Evolutionary conservation across 2,797 vertebrate genomes (phyloP).

Genomic region (Enoplosus armatus): DNA sequence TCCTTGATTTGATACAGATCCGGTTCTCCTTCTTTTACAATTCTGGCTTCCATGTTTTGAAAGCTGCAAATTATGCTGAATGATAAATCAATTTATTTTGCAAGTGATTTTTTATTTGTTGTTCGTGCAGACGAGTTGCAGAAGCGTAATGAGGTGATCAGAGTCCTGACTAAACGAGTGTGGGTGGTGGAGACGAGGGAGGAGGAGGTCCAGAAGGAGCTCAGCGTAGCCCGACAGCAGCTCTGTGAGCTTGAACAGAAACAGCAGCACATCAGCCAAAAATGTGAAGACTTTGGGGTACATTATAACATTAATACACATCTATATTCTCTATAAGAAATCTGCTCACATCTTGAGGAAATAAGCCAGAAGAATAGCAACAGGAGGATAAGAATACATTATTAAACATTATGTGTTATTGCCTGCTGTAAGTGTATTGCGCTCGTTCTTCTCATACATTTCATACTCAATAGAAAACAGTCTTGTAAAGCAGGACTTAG

Average conservation of each 20-base stretch:
- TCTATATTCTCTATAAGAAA: not conserved
- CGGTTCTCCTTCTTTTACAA: not conserved
- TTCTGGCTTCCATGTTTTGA: not conserved
- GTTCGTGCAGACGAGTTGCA: conserved; percentile 87
- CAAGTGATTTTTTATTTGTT: not conserved
- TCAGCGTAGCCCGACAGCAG: conserved; percentile 82
- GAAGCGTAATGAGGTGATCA: conserved; percentile 89
- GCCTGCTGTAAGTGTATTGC: not conserved
- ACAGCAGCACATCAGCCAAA: conserved; percentile 77
- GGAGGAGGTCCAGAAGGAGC: conserved; percentile 75
- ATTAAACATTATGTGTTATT: not conserved
- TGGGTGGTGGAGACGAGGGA: conserved; percentile 85
- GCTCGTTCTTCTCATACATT: not conserved
- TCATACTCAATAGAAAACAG: not conserved
- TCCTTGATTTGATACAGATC: not conserved
- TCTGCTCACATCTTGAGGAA: too few relatives aligned
- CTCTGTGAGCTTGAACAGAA: conserved; percentile 84
- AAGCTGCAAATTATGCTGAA: not conserved
- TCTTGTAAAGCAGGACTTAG: not conserved
- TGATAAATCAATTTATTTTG: not conserved
- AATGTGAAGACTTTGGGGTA: conserved; percentile 89
- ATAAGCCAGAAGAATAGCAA: too few relatives aligned
- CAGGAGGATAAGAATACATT: not conserved
- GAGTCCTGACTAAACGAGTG: conserved; percentile 84
- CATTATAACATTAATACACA: not conserved